A percentile compares a stretch with the other conserved stretches of the same genome.
These are phyloP conservation scores for Vanessa atalanta DNA, from an alignment of 1,140 invertebrate genomes.

Conservation along the genomic window DNA sequence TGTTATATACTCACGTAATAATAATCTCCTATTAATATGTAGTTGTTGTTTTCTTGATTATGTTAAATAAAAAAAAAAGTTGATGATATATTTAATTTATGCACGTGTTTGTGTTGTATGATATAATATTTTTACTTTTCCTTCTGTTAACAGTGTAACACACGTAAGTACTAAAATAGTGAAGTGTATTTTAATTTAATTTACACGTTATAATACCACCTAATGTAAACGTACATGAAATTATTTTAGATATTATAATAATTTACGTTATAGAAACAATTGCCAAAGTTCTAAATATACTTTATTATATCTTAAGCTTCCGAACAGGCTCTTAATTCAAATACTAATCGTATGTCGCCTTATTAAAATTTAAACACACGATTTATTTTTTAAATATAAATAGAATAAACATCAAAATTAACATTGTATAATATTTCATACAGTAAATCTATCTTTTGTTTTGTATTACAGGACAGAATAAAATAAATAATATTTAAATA, in stretches of 20 bases:
- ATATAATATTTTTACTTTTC: neutral
- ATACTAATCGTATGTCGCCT: neutral
- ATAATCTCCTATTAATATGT: neutral
- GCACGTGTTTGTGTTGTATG: neutral
- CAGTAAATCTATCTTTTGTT: too few species aligned
- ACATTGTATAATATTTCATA: too few species aligned
- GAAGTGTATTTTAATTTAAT: neutral
- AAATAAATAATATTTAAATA: too few species aligned
- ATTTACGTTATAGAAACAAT: constrained; percentile 12
- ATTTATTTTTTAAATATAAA: too few species aligned
- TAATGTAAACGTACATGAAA: constrained; percentile 8
- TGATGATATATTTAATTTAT: neutral
- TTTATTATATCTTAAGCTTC: neutral
- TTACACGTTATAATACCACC: constrained; percentile 10
- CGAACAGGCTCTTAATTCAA: neutral
- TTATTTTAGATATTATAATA: constrained; percentile 15
- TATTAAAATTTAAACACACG: too few species aligned
- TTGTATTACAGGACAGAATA: too few species aligned
- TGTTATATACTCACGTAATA: neutral
- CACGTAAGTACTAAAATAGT: neutral
- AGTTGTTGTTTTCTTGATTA: too few species aligned
- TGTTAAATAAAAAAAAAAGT: too few species aligned
- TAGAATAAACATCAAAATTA: too few species aligned
- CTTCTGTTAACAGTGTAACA: neutral
- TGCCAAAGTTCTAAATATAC: constrained; percentile 21